Base-by-base conservation (phyloP, 1,140 invertebrate species). In the Ruditapes philippinarum region DNA sequence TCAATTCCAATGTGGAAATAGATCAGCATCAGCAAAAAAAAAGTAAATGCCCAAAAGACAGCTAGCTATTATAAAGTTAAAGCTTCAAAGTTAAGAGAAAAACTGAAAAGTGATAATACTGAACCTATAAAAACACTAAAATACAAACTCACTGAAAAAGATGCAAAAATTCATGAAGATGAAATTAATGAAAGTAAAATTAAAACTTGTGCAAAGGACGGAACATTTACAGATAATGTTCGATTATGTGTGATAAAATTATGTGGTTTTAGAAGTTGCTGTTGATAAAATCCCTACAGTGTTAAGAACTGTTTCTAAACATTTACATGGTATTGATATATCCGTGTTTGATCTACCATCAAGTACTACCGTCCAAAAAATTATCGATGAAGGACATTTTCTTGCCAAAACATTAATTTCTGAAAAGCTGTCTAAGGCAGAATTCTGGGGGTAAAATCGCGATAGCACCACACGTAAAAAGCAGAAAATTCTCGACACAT, bases 241-340 rank as follows among this genome's bases (percentile, higher is more conserved):
- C 19, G 86, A 19, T 33, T 86, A 22, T 91, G 90, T 86, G 81
- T 82, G 3, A 74, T 85, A 36, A 81, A 91, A 62, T 60, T 91
- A n/a, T 22, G 38, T 51, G 86, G 90, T 14, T 31, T 91, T 19
- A n/a, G 90, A 91, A 62, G 82, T 91, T 36, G 90, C 90, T 36
- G 42, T 60, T 40, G 73, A 91, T 65, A 91, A 91, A 62, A 51
- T 91, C 28, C 80, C 90, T 22, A 60, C 81, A 40, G 90, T 86
- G 14, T 86, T 89, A 28, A 45, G 60, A n/a, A 12, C 62, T 38
- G 90, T 85, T 9, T 25, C 25, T 7, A 89, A 74, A 68, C 57
- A 91, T 54, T 28, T 91, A 22, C 28, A 79, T 89, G 14, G 28
- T 7, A 31, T 40, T 42, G 57, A 89, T n/a, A 45, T 86, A 1